Base-by-base conservation (phyloP, 2,797 vertebrate species). In the Margarornis squamiger region DNA sequence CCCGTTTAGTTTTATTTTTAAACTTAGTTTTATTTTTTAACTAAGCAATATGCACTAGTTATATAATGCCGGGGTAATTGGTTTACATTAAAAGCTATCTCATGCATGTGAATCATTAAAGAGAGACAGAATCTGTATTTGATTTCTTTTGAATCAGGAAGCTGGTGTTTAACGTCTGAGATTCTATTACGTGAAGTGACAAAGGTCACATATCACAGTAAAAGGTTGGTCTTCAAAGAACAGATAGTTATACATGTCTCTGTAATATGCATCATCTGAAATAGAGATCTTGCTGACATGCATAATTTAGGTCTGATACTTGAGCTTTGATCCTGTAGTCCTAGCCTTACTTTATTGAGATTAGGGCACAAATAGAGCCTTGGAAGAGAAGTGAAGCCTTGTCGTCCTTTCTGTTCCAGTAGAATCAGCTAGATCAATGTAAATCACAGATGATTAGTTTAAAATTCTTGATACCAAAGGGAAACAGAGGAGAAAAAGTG, bases 91-190 rank as follows among this genome's bases (percentile, higher is more conserved):
- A 71, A 81, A 93, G 51, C 9, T 48, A 23, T 61, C 32, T 18
- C 19, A 12, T 39, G 5, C 17, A 61, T n/a, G 10, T 23, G n/a
- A 4, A 68, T 5, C 3, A 12, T 48, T 81, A 49, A 78, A 48
- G 10, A 34, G 27, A 57, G 3, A 11, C 49, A 68, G 45, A 68
- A 63, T 6, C 12, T 26, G 2, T 2, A 63, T 79, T 26, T 78
- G 3, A 26, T 39, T 68, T 72, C 7, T 78, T 63, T 74, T 76
- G 23, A 41, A 46, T 21, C 22, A 55, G 58, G 22, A 87, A 61
- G 38, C 15, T 20, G 16, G 23, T 41, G 18, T 48, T 63, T 38
- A 80, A 1, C 0, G 0, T n/a, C 36, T 65, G 41, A 52, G 19
- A 24, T 55, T 79, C 34, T 49, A 4, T 8, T 3, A 32, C 0